Conservation (phyloP, 2,797 vertebrate species). For the Sebastiscus tertius region DNA sequence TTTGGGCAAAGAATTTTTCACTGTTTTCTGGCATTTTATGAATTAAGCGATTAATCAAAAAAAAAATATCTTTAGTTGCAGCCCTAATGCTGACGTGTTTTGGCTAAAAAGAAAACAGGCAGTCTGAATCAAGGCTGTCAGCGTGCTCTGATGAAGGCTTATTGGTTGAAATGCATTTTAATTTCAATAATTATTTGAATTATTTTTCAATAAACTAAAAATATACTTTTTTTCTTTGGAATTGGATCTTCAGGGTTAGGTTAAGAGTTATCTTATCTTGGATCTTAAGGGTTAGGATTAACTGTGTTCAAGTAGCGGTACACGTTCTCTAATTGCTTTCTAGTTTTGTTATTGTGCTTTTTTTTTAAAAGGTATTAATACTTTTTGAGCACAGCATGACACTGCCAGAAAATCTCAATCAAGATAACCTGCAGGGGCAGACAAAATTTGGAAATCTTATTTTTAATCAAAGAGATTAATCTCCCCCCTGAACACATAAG, state of each 20-base stretch:
- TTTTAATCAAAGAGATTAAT: slow-evolving; percentile 22
- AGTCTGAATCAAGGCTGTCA: background rate
- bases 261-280: no score
- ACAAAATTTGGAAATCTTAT: background rate
- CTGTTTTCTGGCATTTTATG: background rate
- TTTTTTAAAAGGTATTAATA: background rate
- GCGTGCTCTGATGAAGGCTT: background rate
- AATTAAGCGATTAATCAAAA: background rate
- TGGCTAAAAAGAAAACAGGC: background rate
- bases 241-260: background rate
- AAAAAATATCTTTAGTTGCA: background rate
- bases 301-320: background rate
- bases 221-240: background rate
- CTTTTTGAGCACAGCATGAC: background rate
- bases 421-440: background rate
- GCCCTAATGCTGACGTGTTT: background rate
- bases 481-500: slow-evolving; percentile 7
- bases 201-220: no score
- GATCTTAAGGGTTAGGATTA: background rate
- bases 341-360: background rate
- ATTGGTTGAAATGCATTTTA: background rate
- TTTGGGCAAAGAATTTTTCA: background rate
- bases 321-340: background rate
- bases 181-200: background rate
- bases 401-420: background rate